Base-by-base conservation (phyloP, 64 coral and sea anemone species). In the Cladopsammia gracilis region DNA sequence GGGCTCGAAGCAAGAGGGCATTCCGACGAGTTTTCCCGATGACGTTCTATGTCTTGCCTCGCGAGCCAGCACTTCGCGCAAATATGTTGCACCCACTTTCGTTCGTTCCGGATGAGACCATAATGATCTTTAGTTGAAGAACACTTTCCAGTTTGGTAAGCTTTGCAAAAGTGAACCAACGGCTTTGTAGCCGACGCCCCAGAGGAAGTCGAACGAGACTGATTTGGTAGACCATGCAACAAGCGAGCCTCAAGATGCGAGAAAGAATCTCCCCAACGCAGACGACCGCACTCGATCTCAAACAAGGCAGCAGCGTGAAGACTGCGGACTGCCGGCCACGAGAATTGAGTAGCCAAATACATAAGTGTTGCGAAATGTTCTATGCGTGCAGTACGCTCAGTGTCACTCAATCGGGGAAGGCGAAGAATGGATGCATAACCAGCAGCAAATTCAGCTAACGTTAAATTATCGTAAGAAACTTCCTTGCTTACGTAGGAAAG, bases 261-360 rank as follows among this genome's bases (percentile, higher is more conserved):
- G 25, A 87, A 70, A 1, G 66, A 87, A 23, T 87, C 84, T 1
- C 84, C 84, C 68, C 84, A 87, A 20, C 66, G 61, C 1, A 18
- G 1, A 7, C 84, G 3, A 2, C 84, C 84, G 13, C 84, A 70
- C 18, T 87, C 84, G 8, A 87, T 87, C 18, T 87, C 68, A 70
- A 49, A 68, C 44, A 87, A 24, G n/a, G 22, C 84, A 46, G 84
- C 84, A 3, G 3, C 84, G 46, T 87, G 84, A 52, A 87, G 48
- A 6, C 1, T 2, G 7, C 45, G 18, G 49, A 87, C 84, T 4
- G 18, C 18, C 5, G 26, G 68, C 84, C 84, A 87, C 5, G 62
- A 43, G 19, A 70, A 87, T 26, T 47, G 45, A 4, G 84, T 69
- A 8, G 45, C 84, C 3, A 87, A 57, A 15, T 87, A 87, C 62